phyloP scores from a whole-genome alignment of 2,888 invertebrate genomes.

The Empis stercorea region DNA sequence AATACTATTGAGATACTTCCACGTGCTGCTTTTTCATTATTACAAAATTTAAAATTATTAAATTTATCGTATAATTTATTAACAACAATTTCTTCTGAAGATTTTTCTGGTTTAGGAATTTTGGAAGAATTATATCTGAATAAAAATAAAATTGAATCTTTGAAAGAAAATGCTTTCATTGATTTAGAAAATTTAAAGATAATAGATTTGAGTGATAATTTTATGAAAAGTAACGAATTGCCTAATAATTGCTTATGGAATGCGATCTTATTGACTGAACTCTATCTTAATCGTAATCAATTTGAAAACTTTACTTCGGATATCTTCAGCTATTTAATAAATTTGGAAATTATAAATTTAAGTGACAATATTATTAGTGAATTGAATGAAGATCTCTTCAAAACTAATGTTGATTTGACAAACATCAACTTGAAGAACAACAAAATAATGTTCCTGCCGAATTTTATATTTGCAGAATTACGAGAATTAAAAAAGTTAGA shows the following conservation, averaged over 20 bases:
- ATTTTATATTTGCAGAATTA: too few species aligned
- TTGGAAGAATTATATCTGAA: not conserved
- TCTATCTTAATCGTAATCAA: too few species aligned
- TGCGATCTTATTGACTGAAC: too few species aligned
- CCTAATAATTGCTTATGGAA: too few species aligned
- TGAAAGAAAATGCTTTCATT: not conserved
- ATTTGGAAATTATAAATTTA: not conserved
- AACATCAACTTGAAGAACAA: too few species aligned
- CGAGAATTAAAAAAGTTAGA: too few species aligned
- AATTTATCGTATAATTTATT: not conserved
- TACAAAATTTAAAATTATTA: not conserved
- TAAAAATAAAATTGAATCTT: not conserved
- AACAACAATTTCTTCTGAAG: not conserved
- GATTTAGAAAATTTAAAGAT: not conserved
- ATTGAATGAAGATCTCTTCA: not conserved
- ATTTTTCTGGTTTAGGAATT: not conserved
- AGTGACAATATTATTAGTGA: not conserved
- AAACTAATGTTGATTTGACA: not conserved
- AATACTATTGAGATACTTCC: not conserved
- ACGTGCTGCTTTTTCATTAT: not conserved
- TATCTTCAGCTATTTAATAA: not conserved
- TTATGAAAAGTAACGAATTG: not conserved
- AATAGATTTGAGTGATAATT: not conserved
- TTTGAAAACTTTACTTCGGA: not conserved
- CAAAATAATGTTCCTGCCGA: too few species aligned